These are phyloP conservation scores for Acanthaster planci DNA, from an alignment of 35 echinoderm and acorn worm genomes.

Conservation along the genomic window DNA sequence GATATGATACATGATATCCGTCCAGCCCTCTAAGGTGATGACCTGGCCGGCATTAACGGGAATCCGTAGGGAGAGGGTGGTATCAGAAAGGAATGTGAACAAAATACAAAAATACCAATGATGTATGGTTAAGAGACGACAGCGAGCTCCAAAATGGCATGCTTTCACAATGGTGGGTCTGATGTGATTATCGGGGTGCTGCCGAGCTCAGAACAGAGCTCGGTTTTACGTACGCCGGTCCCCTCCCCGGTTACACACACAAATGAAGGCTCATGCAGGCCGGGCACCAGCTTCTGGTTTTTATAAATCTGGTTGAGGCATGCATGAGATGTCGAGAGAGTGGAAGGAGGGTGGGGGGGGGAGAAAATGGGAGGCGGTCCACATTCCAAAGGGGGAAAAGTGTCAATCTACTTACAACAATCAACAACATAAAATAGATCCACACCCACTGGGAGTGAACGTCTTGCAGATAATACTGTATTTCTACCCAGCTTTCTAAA, in stretches of 20 bases:
- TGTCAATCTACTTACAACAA: constrained; percentile 90
- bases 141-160: background rate
- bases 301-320: background rate
- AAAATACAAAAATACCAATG: constrained; percentile 8
- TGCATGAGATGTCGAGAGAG: constrained; percentile 13
- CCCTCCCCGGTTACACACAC: background rate
- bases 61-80: background rate
- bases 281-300: background rate
- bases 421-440: constrained; percentile 99
- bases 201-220: background rate
- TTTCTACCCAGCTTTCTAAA: constrained; percentile 98
- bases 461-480: constrained; percentile 93
- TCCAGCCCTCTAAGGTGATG: constrained; percentile 96
- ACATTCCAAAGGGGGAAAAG: constrained; percentile 24
- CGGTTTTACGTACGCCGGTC: background rate
- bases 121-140: constrained; percentile 6
- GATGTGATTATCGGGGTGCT: background rate
- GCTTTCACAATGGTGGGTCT: constrained; percentile 2
- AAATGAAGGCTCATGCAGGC: background rate
- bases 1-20: constrained; percentile 93
- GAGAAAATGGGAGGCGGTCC: constrained; percentile 5
- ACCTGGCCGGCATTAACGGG: constrained; percentile 62
- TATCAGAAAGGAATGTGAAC: constrained; percentile 30
- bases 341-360: background rate
- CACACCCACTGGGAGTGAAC: constrained; percentile 82